Conservation (phyloP, 2,888 invertebrate genomes). For the Cantharis rufa region DNA sequence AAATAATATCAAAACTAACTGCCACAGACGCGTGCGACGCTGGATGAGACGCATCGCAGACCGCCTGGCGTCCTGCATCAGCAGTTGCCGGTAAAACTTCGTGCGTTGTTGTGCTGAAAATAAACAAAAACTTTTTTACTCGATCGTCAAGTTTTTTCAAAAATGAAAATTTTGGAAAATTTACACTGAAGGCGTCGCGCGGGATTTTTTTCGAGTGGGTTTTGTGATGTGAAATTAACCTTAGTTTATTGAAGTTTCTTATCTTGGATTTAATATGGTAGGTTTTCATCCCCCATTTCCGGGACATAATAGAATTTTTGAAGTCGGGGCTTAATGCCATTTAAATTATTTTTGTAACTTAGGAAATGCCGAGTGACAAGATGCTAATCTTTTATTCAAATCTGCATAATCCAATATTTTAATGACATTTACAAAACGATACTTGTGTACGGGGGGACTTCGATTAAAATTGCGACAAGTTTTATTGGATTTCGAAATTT, state of each 20-base stretch:
- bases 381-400: not conserved
- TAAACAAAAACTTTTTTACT: not conserved
- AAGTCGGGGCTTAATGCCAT: not conserved
- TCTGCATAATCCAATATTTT: not conserved
- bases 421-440: not conserved
- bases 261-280: slow-evolving; percentile 1
- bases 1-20: slow-evolving; percentile 40
- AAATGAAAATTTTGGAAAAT: not conserved
- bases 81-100: slow-evolving; percentile 27
- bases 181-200: not conserved
- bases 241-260: not conserved
- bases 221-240: slow-evolving; percentile 1
- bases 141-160: not conserved
- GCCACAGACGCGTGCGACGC: slow-evolving; percentile 40
- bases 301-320: not conserved
- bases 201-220: not conserved
- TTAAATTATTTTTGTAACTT: not conserved
- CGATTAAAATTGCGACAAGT: not conserved
- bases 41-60: slow-evolving; percentile 32
- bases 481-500: not conserved
- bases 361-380: not conserved
- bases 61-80: slow-evolving; percentile 31
- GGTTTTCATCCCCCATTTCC: not conserved
- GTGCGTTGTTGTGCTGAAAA: not conserved
- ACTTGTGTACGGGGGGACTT: not conserved